These are phyloP conservation scores for Oligia latruncula DNA, from an alignment of 2,888 invertebrate species.

Conservation along the genomic window DNA sequence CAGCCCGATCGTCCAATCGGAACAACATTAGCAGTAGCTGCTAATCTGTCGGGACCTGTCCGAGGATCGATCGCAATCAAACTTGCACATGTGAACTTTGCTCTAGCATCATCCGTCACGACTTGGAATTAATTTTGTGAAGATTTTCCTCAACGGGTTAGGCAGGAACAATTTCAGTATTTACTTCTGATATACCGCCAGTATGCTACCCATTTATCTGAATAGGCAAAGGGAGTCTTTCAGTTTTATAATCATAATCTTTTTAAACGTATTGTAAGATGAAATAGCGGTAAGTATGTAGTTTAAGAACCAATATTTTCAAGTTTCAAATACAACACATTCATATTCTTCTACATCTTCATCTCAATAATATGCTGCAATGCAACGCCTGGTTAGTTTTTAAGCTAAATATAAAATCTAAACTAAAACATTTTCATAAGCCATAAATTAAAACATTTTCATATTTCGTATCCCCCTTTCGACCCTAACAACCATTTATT, in stretches of 20 bases:
- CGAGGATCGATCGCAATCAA: constrained; percentile 78
- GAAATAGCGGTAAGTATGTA: too few species aligned
- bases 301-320: not conserved
- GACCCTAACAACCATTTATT: constrained; percentile 39
- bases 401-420: not conserved
- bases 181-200: not conserved
- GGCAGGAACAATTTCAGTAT: not conserved
- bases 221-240: not conserved
- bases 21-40: constrained; percentile 73
- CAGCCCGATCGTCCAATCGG: constrained; percentile 65
- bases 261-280: too few species aligned
- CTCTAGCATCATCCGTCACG: constrained; percentile 69
- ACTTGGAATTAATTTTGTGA: constrained; percentile 33
- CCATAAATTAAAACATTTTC: not conserved
- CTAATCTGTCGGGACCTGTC: constrained; percentile 80
- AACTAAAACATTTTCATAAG: not conserved
- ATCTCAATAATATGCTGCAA: not conserved
- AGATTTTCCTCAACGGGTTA: constrained; percentile 45
- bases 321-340: not conserved
- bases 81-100: constrained; percentile 88
- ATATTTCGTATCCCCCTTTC: constrained; percentile 38
- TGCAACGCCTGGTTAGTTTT: not conserved
- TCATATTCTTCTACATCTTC: not conserved
- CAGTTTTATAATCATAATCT: too few species aligned
- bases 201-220: not conserved